Evolutionary conservation across 1,140 invertebrate genomes (phyloP).

Genomic region (Meloidogyne floridensis): DNA sequence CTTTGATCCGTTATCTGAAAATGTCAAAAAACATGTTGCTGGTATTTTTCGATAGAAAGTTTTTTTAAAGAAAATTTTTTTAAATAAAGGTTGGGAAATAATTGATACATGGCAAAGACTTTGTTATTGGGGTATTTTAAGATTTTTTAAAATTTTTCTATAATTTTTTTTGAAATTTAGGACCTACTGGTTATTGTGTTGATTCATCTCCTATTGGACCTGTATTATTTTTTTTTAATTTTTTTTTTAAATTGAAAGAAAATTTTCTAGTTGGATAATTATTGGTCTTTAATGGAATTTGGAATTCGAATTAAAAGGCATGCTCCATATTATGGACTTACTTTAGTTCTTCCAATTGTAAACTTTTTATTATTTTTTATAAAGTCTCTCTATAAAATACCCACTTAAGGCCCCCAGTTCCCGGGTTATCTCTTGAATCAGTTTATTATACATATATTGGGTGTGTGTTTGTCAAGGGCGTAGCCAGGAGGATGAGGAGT

Average conservation of each 20-base stretch:
- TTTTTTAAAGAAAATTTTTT: constrained; percentile 13
- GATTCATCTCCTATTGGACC: constrained; percentile 26
- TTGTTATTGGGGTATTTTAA: constrained; percentile 57
- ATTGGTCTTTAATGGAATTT: constrained; percentile 62
- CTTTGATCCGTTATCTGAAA: constrained; percentile 52
- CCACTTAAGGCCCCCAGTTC: no score
- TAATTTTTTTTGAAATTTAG: constrained; percentile 12
- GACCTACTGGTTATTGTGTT: constrained; percentile 42
- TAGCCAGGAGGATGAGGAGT: not conserved
- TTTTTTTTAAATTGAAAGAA: not conserved
- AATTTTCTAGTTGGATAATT: constrained; percentile 49
- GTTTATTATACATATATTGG: no score
- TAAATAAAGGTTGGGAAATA: constrained; percentile 57
- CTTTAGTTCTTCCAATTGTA: constrained; percentile 56
- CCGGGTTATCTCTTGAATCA: no score
- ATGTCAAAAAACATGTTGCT: constrained; percentile 56
- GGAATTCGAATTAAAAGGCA: constrained; percentile 57
- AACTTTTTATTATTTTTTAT: not conserved
- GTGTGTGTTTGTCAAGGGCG: no score
- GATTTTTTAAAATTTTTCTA: not conserved
- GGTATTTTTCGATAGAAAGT: constrained; percentile 31
- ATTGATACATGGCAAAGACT: constrained; percentile 57
- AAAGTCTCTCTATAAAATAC: no score
- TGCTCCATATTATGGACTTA: constrained; percentile 55
- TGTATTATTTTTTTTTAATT: not conserved